Conservation (phyloP, 2,888 invertebrate species). For the Chorisops tibialis region DNA sequence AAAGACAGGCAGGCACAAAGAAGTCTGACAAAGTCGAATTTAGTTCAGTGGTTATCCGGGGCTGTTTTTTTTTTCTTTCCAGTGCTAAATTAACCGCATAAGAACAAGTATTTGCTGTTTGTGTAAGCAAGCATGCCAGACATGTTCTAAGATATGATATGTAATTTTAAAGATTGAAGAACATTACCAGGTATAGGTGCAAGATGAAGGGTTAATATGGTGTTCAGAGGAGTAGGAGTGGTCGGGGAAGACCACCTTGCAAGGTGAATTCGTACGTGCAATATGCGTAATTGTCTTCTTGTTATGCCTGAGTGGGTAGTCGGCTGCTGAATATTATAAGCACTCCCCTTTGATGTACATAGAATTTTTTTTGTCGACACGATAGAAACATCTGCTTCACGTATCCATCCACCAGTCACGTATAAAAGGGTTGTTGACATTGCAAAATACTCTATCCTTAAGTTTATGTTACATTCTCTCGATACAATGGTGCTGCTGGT, state of each 20-base stretch:
- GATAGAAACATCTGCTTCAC: too few species aligned
- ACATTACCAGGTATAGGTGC: not conserved
- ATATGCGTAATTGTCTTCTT: constrained; percentile 11
- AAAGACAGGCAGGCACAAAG: not conserved
- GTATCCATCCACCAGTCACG: too few species aligned
- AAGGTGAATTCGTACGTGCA: constrained; percentile 14
- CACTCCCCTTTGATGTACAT: too few species aligned
- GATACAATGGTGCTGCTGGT: too few species aligned
- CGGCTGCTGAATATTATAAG: not conserved
- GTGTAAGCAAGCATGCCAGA: constrained; percentile 7
- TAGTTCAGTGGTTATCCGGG: constrained; percentile 12
- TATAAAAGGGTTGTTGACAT: too few species aligned
- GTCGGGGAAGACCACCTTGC: constrained; percentile 1
- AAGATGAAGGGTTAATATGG: too few species aligned
- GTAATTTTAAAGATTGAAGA: not conserved
- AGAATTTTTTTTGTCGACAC: too few species aligned
- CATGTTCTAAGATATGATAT: not conserved
- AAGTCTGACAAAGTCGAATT: constrained; percentile 14
- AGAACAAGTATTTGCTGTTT: constrained; percentile 7
- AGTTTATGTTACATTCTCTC: too few species aligned
- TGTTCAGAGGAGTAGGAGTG: not conserved
- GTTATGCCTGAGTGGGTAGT: constrained; percentile 10
- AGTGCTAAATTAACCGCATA: constrained; percentile 11
- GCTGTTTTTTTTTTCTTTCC: too few species aligned
- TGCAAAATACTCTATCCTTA: too few species aligned